Conservation (phyloP, 2,888 invertebrate genomes). For the Baronia brevicornis region DNA sequence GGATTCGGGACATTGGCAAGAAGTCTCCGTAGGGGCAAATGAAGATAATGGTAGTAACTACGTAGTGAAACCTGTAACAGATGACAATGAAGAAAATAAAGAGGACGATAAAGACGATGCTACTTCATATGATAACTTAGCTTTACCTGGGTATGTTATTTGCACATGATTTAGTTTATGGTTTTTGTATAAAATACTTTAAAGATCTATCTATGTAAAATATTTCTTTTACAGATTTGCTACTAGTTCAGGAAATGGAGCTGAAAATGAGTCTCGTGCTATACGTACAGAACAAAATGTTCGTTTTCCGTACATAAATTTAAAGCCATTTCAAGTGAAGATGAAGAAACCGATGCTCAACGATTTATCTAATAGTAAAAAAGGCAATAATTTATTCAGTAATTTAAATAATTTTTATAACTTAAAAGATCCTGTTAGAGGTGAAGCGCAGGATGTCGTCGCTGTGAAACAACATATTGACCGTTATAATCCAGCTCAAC, state of each 20-base stretch:
- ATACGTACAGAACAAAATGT: slow-evolving; percentile 59
- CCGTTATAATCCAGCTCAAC: slow-evolving; percentile 69
- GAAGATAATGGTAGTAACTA: slow-evolving; percentile 16
- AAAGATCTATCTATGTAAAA: slow-evolving; percentile 6
- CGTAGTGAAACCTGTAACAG: slow-evolving; percentile 23
- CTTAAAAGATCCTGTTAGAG: slow-evolving; percentile 52
- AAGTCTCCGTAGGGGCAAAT: slow-evolving; percentile 34
- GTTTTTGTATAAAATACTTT: neutral
- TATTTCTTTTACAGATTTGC: slow-evolving; percentile 46
- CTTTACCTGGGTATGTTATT: slow-evolving; percentile 51
- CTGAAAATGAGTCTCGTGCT: slow-evolving; percentile 65
- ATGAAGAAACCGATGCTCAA: slow-evolving; percentile 34
- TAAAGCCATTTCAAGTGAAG: slow-evolving; percentile 65
- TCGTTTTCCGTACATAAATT: slow-evolving; percentile 59
- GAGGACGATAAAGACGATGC: slow-evolving; percentile 20
- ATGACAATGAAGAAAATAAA: slow-evolving; percentile 17
- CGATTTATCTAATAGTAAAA: slow-evolving; percentile 38
- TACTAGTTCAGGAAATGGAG: slow-evolving; percentile 53
- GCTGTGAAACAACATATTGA: slow-evolving; percentile 44
- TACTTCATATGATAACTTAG: slow-evolving; percentile 48
- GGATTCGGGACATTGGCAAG: slow-evolving; percentile 49
- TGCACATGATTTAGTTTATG: slow-evolving; percentile 3
- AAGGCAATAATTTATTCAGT: slow-evolving; percentile 47
- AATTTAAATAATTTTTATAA: slow-evolving; percentile 53
- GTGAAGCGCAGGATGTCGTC: slow-evolving; percentile 56